Evolutionary conservation across 2,888 invertebrate genomes (phyloP).

Genomic region (Morpho achilles): DNA sequence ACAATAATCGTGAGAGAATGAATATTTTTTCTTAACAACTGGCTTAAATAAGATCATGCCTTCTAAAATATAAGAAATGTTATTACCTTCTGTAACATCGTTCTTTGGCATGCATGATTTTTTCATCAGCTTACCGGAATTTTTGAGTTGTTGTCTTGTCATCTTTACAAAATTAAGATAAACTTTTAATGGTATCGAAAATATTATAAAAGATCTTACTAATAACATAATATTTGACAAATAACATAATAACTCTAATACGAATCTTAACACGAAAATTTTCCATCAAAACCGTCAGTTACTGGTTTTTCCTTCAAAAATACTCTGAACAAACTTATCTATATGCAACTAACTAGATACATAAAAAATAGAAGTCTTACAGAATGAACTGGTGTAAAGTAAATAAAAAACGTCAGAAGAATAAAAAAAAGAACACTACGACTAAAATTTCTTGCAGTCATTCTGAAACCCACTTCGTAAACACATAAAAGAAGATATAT

Average conservation of each 20-base stretch:
- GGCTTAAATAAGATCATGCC: too few relatives aligned
- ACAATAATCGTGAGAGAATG: too few relatives aligned
- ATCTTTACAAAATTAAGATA: conserved; percentile 41
- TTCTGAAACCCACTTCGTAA: neutral
- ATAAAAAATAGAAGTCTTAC: conserved; percentile 8
- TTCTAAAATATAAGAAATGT: neutral
- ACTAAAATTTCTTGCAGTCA: conserved; percentile 1
- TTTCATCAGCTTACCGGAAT: conserved; percentile 80
- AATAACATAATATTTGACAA: too few relatives aligned
- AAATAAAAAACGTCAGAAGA: conserved; percentile 8
- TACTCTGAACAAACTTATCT: too few relatives aligned
- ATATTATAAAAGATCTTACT: too few relatives aligned
- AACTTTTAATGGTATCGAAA: too few relatives aligned
- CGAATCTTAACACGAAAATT: too few relatives aligned
- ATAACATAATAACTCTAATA: too few relatives aligned
- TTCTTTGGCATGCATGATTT: conserved; percentile 82
- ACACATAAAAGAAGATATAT: neutral
- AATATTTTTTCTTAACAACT: too few relatives aligned
- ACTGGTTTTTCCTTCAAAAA: too few relatives aligned
- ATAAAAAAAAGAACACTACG: conserved; percentile 1
- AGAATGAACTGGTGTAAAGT: conserved; percentile 2
- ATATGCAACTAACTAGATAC: too few relatives aligned
- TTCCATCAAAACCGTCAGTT: too few relatives aligned
- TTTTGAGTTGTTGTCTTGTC: conserved; percentile 80
- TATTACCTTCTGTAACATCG: conserved; percentile 75